Evolutionary conservation across 2,113 vertebrate genomes (phyloP).

Genomic region (Cynopterus brachyotis): DNA sequence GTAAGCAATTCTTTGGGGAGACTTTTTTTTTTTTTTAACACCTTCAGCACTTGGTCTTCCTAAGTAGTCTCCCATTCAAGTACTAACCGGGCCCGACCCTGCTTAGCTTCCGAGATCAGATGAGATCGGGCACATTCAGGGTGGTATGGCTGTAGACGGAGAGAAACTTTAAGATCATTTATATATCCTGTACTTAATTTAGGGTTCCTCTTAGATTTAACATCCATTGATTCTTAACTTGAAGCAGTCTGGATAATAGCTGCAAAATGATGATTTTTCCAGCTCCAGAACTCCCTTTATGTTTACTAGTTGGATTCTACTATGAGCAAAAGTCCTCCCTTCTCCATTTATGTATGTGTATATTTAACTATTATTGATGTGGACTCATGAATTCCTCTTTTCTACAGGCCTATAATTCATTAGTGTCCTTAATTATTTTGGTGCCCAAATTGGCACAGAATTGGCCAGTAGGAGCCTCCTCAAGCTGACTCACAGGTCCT

Average conservation of each 20-base stretch:
- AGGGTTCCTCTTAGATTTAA: not conserved
- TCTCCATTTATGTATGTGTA: not conserved
- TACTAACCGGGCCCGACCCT: too few relatives aligned
- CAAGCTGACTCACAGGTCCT: not conserved
- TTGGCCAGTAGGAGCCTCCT: not conserved
- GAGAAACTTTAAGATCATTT: not conserved
- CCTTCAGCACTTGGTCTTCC: too few relatives aligned
- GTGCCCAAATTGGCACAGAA: not conserved
- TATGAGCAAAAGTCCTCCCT: not conserved
- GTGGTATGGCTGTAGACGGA: too few relatives aligned
- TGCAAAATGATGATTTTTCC: slow-evolving; percentile 16
- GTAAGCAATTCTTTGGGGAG: not conserved
- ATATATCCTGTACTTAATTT: not conserved
- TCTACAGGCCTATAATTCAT: not conserved
- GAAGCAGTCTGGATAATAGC: not conserved
- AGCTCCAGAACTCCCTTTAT: not conserved
- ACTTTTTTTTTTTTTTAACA: too few relatives aligned
- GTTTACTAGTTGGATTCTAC: slow-evolving; percentile 8
- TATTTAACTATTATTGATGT: slow-evolving; percentile 6
- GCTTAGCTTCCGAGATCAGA: too few relatives aligned
- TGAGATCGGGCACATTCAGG: too few relatives aligned
- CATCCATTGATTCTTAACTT: not conserved
- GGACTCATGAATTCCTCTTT: not conserved
- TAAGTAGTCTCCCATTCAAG: too few relatives aligned
- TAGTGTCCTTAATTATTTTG: slow-evolving; percentile 13